These are phyloP conservation scores for Lordiphosa collinella DNA, from an alignment of 1,140 invertebrate genomes.

Conservation along the genomic window DNA sequence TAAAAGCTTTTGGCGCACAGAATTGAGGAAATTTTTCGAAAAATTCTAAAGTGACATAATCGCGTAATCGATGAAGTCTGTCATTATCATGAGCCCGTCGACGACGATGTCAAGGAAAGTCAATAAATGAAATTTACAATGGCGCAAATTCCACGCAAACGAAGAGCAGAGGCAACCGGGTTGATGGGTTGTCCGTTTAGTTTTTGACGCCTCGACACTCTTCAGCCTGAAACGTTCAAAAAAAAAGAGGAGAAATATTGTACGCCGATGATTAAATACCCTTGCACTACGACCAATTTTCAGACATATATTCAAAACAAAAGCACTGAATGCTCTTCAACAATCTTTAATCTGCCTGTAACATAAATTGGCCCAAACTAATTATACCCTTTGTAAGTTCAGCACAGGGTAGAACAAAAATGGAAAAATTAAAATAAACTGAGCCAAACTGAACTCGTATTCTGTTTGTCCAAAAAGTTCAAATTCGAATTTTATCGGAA, in stretches of 20 bases:
- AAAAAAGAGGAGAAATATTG: neutral
- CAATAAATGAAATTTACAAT: slow-evolving; percentile 64
- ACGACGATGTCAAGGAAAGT: slow-evolving; percentile 32
- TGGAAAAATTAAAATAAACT: neutral
- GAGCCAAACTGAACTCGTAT: too few species aligned
- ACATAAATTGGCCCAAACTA: too few species aligned
- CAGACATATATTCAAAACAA: too few species aligned
- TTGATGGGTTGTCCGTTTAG: slow-evolving; percentile 23
- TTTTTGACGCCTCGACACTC: slow-evolving; percentile 16
- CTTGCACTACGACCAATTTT: too few species aligned
- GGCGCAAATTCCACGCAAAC: slow-evolving; percentile 34
- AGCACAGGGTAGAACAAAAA: neutral
- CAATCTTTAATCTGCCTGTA: too few species aligned
- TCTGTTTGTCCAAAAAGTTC: too few species aligned
- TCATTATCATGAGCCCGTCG: slow-evolving; percentile 65
- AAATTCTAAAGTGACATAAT: slow-evolving; percentile 75
- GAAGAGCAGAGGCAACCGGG: slow-evolving; percentile 37
- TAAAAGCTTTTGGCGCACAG: slow-evolving; percentile 66
- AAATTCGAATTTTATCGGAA: too few species aligned
- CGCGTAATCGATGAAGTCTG: slow-evolving; percentile 77
- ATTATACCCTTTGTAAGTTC: neutral
- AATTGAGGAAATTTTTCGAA: slow-evolving; percentile 60
- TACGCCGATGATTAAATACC: too few species aligned
- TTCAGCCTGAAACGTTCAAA: slow-evolving; percentile 29
- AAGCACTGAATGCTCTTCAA: too few species aligned